These are phyloP conservation scores for Chrysolina americana DNA, from an alignment of 2,888 invertebrate species.

Conservation along the genomic window DNA sequence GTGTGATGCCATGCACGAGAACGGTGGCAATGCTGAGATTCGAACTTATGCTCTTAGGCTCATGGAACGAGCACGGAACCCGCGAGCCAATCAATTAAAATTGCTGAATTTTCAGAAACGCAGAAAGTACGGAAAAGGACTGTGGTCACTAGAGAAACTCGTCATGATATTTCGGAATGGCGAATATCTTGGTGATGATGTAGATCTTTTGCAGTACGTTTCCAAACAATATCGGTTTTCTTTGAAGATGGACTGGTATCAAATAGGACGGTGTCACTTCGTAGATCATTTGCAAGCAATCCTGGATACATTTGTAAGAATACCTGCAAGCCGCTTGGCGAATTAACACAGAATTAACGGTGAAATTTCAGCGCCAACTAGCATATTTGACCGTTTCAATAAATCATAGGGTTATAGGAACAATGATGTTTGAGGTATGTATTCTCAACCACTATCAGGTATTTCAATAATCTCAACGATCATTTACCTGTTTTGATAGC, in stretches of 20 bases:
- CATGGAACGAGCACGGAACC: no score
- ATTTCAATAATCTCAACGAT: no score
- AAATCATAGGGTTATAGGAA: slow-evolving; percentile 69
- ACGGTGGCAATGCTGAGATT: no score
- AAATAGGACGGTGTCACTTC: slow-evolving; percentile 69
- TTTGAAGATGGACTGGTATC: slow-evolving; percentile 69
- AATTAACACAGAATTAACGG: slow-evolving; percentile 28
- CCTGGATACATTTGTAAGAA: slow-evolving; percentile 58
- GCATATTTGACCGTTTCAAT: slow-evolving; percentile 73
- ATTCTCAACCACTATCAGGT: slow-evolving; percentile 32
- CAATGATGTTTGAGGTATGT: slow-evolving; percentile 75
- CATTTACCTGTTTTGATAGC: no score
- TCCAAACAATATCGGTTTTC: slow-evolving; percentile 70
- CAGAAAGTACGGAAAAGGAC: slow-evolving; percentile 68
- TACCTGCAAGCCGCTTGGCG: slow-evolving; percentile 1
- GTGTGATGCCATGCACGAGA: no score
- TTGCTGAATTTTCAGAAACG: slow-evolving; percentile 51
- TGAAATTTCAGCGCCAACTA: slow-evolving; percentile 71
- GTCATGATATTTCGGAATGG: slow-evolving; percentile 72
- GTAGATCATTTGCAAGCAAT: slow-evolving; percentile 68
- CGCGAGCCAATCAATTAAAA: no score
- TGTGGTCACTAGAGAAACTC: slow-evolving; percentile 69
- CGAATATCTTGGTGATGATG: slow-evolving; percentile 72
- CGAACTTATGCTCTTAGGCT: no score
- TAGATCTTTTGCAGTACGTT: slow-evolving; percentile 70